phyloP scores from a whole-genome alignment of 2,113 vertebrate genomes.

The Lycocorax pyrrhopterus region DNA sequence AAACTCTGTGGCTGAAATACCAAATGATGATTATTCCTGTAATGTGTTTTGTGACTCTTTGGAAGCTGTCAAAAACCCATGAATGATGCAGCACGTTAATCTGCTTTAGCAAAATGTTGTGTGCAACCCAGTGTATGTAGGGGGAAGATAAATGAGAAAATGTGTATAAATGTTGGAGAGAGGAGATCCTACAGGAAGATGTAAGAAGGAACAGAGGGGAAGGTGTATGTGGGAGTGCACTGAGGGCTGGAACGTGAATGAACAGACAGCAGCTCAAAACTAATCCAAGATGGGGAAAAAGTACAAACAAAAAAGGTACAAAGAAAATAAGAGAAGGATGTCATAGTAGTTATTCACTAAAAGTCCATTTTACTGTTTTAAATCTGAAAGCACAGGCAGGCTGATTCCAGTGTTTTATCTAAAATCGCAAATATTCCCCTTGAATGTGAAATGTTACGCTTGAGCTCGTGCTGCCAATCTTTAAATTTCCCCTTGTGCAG shows the following conservation, averaged over 20 bases:
- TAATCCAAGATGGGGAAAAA: not conserved
- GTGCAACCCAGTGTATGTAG: not conserved
- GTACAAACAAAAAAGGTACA: not conserved
- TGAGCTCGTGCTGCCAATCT: not conserved
- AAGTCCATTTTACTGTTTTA: not conserved
- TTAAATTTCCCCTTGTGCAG: not conserved
- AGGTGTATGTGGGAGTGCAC: not conserved
- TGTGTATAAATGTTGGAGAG: rapidly evolving
- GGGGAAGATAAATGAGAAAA: not conserved
- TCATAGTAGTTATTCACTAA: not conserved
- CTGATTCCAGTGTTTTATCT: not conserved
- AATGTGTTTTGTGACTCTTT: not conserved
- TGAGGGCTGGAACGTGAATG: not conserved
- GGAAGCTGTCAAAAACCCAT: not conserved
- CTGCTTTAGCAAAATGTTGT: not conserved
- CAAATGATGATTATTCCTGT: not conserved
- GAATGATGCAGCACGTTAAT: not conserved
- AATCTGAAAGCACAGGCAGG: not conserved
- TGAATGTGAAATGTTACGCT: not conserved
- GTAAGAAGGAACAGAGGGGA: not conserved
- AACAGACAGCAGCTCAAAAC: not conserved
- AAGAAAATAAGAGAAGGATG: not conserved
- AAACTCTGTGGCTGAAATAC: not conserved
- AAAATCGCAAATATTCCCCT: not conserved
- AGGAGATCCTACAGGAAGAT: not conserved